Evolutionary conservation across 2,888 invertebrate species (phyloP).

Genomic region (Cartodere bifasciata): DNA sequence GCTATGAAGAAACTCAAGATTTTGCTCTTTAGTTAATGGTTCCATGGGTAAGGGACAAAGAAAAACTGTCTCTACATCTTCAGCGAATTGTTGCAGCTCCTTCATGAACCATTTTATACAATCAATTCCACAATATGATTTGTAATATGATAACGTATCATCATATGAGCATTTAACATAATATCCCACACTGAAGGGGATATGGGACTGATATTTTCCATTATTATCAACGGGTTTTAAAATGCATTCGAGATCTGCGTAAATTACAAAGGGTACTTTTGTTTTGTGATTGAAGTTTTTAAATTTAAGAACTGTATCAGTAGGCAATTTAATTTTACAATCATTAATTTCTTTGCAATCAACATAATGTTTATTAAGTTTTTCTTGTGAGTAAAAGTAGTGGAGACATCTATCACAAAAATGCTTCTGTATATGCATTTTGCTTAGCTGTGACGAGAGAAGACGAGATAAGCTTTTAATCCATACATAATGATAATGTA

Average conservation of each 20-base stretch:
- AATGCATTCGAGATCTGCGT: conserved; percentile 10
- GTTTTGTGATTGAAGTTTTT: conserved; percentile 5
- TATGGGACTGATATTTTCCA: conserved; percentile 7
- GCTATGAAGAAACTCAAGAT: conserved; percentile 5
- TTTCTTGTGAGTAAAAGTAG: conserved; percentile 5
- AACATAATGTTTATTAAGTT: not conserved
- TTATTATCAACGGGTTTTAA: conserved; percentile 3
- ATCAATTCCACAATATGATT: conserved; percentile 10
- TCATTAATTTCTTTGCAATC: conserved; percentile 10
- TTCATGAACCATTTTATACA: conserved; percentile 10
- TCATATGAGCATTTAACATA: conserved; percentile 12
- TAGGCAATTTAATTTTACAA: conserved; percentile 6
- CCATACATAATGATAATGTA: conserved; percentile 11
- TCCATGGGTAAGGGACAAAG: conserved; percentile 8
- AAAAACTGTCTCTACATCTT: conserved; percentile 11
- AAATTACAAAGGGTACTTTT: conserved; percentile 9
- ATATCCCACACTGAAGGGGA: conserved; percentile 8
- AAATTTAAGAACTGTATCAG: conserved; percentile 5
- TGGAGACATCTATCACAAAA: conserved; percentile 12
- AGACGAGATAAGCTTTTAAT: conserved; percentile 5
- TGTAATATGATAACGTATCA: conserved; percentile 8
- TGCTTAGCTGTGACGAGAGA: conserved; percentile 2
- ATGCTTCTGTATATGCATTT: conserved; percentile 3
- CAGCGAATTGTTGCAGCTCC: conserved; percentile 8
- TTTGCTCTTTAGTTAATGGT: conserved; percentile 6